Conservation (phyloP, 2,113 vertebrate species). For the Corvus cornix region DNA sequence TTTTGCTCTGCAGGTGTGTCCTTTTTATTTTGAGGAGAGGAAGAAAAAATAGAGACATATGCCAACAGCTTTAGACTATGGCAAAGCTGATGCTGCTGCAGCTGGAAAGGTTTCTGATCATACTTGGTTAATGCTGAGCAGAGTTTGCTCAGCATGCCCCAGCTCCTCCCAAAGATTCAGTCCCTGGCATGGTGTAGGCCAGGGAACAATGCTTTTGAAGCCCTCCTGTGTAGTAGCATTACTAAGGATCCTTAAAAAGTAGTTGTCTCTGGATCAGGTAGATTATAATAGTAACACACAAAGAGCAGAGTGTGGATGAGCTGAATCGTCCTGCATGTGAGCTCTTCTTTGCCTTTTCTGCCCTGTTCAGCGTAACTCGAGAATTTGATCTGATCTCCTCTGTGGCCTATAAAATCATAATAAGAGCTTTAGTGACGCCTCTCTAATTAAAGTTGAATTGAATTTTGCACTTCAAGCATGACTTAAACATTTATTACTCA, state of each 20-base stretch:
- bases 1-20: not conserved
- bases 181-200: not conserved
- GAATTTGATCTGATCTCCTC: conserved; percentile 25
- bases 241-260: not conserved
- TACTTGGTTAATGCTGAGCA: not conserved
- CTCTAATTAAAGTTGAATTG: conserved; percentile 31
- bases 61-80: not conserved
- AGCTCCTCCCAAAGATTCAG: not conserved
- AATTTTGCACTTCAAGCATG: conserved; percentile 31
- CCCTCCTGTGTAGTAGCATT: not conserved
- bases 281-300: not conserved
- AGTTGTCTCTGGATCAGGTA: not conserved
- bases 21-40: not conserved
- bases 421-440: conserved; percentile 32
- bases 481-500: conserved; percentile 23
- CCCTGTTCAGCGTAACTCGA: not conserved
- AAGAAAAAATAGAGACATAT: not conserved
- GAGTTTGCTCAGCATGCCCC: not conserved
- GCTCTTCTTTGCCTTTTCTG: not conserved
- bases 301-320: not conserved
- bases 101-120: not conserved
- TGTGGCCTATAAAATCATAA: conserved; percentile 42
- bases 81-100: not conserved
- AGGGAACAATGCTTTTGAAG: not conserved
- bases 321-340: not conserved